Evolutionary conservation across 2,113 vertebrate species (phyloP), one percentile per base, ranked within the genome.

Genomic region (Sinocyclocheilus maitianheensis): DNA sequence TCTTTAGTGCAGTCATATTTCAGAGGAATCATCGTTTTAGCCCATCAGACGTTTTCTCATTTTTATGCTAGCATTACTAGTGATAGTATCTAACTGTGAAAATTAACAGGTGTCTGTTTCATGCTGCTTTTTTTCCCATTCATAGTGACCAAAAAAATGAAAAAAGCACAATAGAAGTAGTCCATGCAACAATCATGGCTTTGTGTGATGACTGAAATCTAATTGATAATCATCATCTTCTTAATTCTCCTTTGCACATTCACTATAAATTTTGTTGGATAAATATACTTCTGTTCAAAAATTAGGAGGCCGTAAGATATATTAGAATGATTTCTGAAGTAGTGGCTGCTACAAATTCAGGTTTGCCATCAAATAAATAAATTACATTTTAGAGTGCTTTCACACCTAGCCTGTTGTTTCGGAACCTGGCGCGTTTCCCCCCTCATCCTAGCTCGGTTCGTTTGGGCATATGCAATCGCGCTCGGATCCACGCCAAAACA

Each of bases 171-270:
- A 43, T 12, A 43, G 9, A 72, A 72, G 34, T 43, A 43, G 69
- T 72, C 69, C 69, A 22, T 72, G 69, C 34, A 40, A 40, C 34
- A 40, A 40, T 76, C 74, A 16, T 26, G n/a, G 4, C 71, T 43
- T 76, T 76, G n/a, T 76, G 43, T 51, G 10, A 76, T 26, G n/a
- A 48, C 43, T 48, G 72, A 75, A 75, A 75, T 48, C 18, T 43
- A 75, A 43, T n/a, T 76, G 43, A 24, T 75, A 46, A 10, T 46
- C 11, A 3, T 74, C 37, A 1, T 40, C 34, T 46, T 75, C 40
- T 20, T 40, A 48, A 75, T 48, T 75, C 43, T 75, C 22, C n/a
- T 48, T 22, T 75, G 72, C 22, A 48, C 72, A 75, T 48, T 43
- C 72, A 46, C 43, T 24, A 9, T 72, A 20, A 8, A 69, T 13